Evolutionary conservation across 2,888 invertebrate genomes (phyloP).

Genomic region (Trissonchulus sp.): DNA sequence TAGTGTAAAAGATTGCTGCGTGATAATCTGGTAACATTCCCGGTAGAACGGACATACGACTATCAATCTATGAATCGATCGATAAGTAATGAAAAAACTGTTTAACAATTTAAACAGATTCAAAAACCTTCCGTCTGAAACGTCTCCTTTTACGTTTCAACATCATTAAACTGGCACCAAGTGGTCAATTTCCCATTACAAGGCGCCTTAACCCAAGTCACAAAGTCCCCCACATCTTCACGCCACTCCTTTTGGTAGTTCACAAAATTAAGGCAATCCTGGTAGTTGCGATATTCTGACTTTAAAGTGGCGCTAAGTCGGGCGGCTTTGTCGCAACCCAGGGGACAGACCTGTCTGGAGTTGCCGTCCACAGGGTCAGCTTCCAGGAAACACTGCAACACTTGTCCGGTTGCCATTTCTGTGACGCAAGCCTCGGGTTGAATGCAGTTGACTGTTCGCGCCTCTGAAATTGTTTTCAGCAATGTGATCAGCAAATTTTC

Average conservation of each 20-base stretch:
- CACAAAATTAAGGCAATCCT: slow-evolving; percentile 46
- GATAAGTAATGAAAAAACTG: too few relatives aligned
- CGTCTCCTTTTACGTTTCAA: not conserved
- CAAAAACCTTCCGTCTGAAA: not conserved
- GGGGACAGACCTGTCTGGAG: slow-evolving; percentile 40
- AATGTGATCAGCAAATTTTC: too few relatives aligned
- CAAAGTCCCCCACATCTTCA: slow-evolving; percentile 43
- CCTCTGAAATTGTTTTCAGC: too few relatives aligned
- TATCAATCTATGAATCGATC: too few relatives aligned
- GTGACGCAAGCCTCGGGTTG: not conserved
- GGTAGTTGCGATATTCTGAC: slow-evolving; percentile 42
- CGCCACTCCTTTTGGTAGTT: slow-evolving; percentile 39
- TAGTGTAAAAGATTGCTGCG: too few relatives aligned
- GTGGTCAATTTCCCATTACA: slow-evolving; percentile 46
- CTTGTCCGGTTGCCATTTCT: not conserved
- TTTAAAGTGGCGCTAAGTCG: slow-evolving; percentile 47
- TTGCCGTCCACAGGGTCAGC: not conserved
- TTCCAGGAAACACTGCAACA: not conserved
- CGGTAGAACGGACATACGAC: too few relatives aligned
- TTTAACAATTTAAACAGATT: too few relatives aligned
- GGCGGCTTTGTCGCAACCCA: slow-evolving; percentile 45
- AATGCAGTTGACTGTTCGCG: not conserved
- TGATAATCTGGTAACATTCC: too few relatives aligned
- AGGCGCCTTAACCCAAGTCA: slow-evolving; percentile 46
- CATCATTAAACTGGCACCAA: slow-evolving; percentile 48